Evolutionary conservation across 1,140 invertebrate species (phyloP).

Genomic region (Ectropis grisescens): DNA sequence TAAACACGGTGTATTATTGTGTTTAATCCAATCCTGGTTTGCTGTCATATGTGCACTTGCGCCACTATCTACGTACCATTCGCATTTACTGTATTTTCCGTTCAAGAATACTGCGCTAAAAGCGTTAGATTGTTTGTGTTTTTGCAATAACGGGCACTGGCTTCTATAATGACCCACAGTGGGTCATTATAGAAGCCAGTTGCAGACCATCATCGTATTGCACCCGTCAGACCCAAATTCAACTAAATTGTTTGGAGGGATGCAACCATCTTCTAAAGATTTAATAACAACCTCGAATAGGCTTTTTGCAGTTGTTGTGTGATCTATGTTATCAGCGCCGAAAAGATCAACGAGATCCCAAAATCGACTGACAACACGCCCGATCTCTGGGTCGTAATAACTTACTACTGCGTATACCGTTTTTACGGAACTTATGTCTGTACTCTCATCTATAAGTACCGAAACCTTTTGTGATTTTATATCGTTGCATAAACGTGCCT

Average conservation of each 20-base stretch:
- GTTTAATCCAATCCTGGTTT: slow-evolving; percentile 3
- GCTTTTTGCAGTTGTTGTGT: too few species aligned
- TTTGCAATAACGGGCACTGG: slow-evolving; percentile 14
- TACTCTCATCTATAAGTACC: too few species aligned
- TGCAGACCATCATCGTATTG: slow-evolving; percentile 13
- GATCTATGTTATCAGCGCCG: too few species aligned
- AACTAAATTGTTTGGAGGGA: slow-evolving; percentile 16
- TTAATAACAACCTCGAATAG: too few species aligned
- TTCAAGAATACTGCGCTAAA: slow-evolving; percentile 7
- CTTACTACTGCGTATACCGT: too few species aligned
- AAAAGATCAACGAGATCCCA: too few species aligned
- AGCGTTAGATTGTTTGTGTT: slow-evolving; percentile 1
- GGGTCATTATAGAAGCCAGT: slow-evolving; percentile 15
- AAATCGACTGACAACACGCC: too few species aligned
- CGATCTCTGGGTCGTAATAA: too few species aligned
- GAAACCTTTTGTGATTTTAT: too few species aligned
- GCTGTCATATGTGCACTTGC: slow-evolving; percentile 8
- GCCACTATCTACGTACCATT: slow-evolving; percentile 5
- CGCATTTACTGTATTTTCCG: slow-evolving; percentile 3
- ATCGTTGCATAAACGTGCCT: too few species aligned
- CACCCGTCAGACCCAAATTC: slow-evolving; percentile 12
- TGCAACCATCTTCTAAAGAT: too few species aligned
- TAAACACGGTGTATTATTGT: slow-evolving; percentile 1
- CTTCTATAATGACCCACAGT: slow-evolving; percentile 15
- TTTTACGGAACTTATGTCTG: too few species aligned